Evolutionary conservation across 64 coral and sea anemone species (phyloP).

Genomic region (Stichodactyla helianthus): DNA sequence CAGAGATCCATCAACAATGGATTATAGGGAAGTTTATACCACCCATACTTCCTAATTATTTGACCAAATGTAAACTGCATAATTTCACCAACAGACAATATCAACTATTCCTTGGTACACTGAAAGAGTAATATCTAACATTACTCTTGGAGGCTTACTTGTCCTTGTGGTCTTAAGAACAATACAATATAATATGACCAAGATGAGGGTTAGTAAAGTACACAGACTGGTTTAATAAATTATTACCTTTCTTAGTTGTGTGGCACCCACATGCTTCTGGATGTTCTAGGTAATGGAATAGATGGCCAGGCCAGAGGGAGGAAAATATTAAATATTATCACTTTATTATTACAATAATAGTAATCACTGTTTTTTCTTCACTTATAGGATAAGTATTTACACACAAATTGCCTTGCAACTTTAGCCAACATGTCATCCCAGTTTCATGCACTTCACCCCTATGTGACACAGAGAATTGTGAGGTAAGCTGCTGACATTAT

Average conservation of each 20-base stretch:
- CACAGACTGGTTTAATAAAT: too few species aligned
- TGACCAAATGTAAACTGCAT: not conserved
- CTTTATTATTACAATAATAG: too few species aligned
- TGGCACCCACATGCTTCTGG: too few species aligned
- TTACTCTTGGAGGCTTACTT: slow-evolving; percentile 86
- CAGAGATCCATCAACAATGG: too few species aligned
- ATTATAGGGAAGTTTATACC: too few species aligned
- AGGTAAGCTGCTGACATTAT: slow-evolving; percentile 41
- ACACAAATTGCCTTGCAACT: slow-evolving; percentile 96
- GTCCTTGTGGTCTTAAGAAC: slow-evolving; percentile 93
- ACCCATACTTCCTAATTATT: too few species aligned
- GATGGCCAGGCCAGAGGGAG: too few species aligned
- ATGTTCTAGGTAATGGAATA: too few species aligned
- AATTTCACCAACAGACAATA: slow-evolving; percentile 39
- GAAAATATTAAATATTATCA: too few species aligned
- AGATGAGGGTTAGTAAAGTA: slow-evolving; percentile 83
- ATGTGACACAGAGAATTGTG: slow-evolving; percentile 97
- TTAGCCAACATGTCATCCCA: slow-evolving; percentile 99
- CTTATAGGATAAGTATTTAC: slow-evolving; percentile 92
- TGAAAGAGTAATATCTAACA: slow-evolving; percentile 90
- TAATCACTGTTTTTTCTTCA: not conserved
- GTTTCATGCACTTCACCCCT: slow-evolving; percentile 95
- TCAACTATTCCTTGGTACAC: slow-evolving; percentile 87
- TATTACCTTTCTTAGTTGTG: too few species aligned
- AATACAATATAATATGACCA: slow-evolving; percentile 99